phyloP scores from a whole-genome alignment of 2,113 vertebrate species.

The Xiphophorus couchianus region DNA sequence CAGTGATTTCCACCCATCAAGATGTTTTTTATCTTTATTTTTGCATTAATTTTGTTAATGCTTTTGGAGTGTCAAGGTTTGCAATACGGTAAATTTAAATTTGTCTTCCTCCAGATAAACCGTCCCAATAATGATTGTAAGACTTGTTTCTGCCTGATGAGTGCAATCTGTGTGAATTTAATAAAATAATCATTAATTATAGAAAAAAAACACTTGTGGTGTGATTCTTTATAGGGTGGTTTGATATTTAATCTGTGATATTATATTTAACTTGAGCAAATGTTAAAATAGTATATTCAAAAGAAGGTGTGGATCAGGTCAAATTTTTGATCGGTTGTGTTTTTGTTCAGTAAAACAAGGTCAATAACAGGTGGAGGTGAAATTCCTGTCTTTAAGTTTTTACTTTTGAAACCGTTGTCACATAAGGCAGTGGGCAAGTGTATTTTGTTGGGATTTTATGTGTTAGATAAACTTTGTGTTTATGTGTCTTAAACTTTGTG shows the following conservation, averaged over 20 bases:
- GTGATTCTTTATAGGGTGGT: background rate
- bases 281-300: background rate
- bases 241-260: background rate
- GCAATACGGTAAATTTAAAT: slow-evolving; percentile 56
- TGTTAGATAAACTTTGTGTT: too few relatives aligned
- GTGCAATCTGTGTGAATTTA: slow-evolving; percentile 72
- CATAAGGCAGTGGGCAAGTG: slow-evolving; percentile 54
- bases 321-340: background rate
- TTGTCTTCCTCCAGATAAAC: slow-evolving; percentile 32
- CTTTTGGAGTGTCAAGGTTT: slow-evolving; percentile 48
- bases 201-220: background rate
- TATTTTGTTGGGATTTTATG: too few relatives aligned
- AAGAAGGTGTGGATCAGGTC: slow-evolving; percentile 2
- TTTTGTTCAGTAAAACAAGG: background rate
- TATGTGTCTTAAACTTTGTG: too few relatives aligned
- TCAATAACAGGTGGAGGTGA: background rate
- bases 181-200: slow-evolving; percentile 65
- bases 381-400: background rate
- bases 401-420: background rate
- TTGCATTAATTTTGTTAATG: slow-evolving; percentile 35
- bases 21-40: slow-evolving; percentile 36
- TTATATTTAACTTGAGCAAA: background rate
- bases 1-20: slow-evolving; percentile 54
- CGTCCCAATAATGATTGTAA: slow-evolving; percentile 39
- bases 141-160: slow-evolving; percentile 61